phyloP scores from a whole-genome alignment of 2,113 vertebrate species.

The Suncus etruscus region DNA sequence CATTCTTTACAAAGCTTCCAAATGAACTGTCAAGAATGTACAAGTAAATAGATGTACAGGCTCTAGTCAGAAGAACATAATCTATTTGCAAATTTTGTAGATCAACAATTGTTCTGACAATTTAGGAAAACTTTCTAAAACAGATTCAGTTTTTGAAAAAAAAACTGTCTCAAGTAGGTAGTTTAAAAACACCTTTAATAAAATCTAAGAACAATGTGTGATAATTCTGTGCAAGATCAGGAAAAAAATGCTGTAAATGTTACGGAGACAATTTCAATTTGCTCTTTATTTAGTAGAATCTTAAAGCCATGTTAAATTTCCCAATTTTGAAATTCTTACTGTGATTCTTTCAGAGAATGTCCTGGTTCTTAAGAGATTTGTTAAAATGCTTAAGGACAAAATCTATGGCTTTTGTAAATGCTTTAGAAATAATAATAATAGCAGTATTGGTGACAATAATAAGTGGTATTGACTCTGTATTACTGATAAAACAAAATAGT shows the following conservation, averaged over 20 bases:
- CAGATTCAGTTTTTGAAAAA: conserved; percentile 29
- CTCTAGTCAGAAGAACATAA: not conserved
- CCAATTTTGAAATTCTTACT: not conserved
- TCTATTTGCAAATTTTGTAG: rapidly evolving
- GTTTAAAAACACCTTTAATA: conserved; percentile 24
- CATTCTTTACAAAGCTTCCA: not conserved
- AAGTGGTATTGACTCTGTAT: not conserved
- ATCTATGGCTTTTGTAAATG: not conserved
- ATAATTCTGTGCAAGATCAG: not conserved
- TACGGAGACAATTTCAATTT: not conserved
- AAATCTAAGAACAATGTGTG: not conserved
- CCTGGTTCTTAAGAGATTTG: not conserved
- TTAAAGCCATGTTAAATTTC: not conserved
- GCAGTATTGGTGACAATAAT: not conserved
- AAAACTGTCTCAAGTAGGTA: conserved; percentile 31
- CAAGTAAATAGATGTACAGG: not conserved
- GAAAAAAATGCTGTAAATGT: not conserved
- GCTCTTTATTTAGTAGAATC: not conserved
- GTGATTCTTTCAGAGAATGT: not conserved
- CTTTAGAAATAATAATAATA: not conserved
- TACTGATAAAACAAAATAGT: not conserved
- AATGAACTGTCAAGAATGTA: conserved; percentile 9
- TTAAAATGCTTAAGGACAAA: not conserved
- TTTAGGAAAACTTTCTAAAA: conserved; percentile 51
- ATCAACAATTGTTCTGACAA: no score